Evolutionary conservation across 2,797 vertebrate genomes (phyloP), one percentile per base, ranked within the genome.

Genomic region (Nyctibius grandis): DNA sequence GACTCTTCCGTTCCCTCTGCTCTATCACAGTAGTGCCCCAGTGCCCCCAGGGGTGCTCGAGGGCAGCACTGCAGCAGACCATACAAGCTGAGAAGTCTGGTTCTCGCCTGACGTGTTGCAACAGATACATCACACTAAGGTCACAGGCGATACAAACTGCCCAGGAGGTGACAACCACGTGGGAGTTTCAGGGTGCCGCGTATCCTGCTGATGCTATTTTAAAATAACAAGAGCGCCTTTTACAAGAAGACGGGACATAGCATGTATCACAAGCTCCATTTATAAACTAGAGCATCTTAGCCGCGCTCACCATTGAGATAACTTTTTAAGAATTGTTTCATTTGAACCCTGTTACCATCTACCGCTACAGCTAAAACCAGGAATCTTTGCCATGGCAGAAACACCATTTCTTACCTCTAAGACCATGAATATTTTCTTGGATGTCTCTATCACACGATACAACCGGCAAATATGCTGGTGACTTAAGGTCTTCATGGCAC

Each of bases 391-490:
- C 9, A 12, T 13, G 38, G 17, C 11, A 74, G 28, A 79, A 93
- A 51, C 11, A 38, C 5, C 7, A 11, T 22, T 63, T n/a, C 96
- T 97, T 97, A 99, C 99, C 99, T 99, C 99, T 33, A 99, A 97
- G 79, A 99, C 98, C 98, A 99, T 98, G 96, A 99, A 99, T 96
- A 99, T 99, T 97, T 99, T 99, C 60, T 98, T 98, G 50, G 98
- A 80, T 3, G 99, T 99, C 97, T 99, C 99, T 70, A 99, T 98
- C 85, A 99, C 98, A 2, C 99, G 99, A 91, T 99, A 99, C 54
- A 99, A 98, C 48, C 93, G 98, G 95, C 99, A 99, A 89, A 99
- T 96, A 38, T 99, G 99, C 88, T 99, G 99, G 85, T 99, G 99
- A 93, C 98, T 99, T 38, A 99, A 97, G 91, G 98, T 99, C 97